Conservation (phyloP, 2,113 vertebrate species). For the Chlorodrepanis virens region DNA sequence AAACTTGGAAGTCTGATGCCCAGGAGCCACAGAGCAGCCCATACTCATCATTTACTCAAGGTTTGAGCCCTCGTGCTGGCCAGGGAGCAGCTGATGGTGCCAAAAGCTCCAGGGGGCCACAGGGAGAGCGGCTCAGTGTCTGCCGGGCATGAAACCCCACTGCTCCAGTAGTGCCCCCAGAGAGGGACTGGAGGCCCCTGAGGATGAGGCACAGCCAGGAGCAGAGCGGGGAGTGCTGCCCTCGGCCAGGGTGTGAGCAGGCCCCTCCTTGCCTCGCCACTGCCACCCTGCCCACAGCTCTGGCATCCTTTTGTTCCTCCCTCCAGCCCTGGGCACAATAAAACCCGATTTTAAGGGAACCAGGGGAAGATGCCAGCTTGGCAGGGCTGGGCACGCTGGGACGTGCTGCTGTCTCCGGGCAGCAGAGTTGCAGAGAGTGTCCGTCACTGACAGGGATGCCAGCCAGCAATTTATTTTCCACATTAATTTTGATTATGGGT, state of each 20-base stretch:
- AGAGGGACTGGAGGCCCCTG: rapidly evolving
- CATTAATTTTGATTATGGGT: slow-evolving; percentile 36
- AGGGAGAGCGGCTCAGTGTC: not conserved
- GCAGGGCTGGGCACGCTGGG: not conserved
- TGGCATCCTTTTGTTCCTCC: slow-evolving; percentile 56
- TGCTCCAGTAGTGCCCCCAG: not conserved
- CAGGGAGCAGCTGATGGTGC: not conserved
- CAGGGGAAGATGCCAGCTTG: not conserved
- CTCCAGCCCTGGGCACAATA: not conserved
- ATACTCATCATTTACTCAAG: not conserved
- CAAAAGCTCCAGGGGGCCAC: not conserved
- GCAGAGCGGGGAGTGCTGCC: not conserved
- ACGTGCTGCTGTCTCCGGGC: not conserved
- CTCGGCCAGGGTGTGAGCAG: rapidly evolving
- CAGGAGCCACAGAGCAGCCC: not conserved
- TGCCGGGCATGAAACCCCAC: not conserved
- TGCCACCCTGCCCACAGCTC: slow-evolving; percentile 28
- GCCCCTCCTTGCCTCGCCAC: not conserved
- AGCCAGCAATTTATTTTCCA: slow-evolving; percentile 62
- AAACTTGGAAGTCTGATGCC: not conserved
- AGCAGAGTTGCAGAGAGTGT: not conserved
- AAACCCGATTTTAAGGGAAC: not conserved
- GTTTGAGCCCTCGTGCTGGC: not conserved
- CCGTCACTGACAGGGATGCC: not conserved
- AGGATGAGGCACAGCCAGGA: not conserved